phyloP scores from a whole-genome alignment of 2,888 invertebrate genomes.

The Leptopilina myrica region DNA sequence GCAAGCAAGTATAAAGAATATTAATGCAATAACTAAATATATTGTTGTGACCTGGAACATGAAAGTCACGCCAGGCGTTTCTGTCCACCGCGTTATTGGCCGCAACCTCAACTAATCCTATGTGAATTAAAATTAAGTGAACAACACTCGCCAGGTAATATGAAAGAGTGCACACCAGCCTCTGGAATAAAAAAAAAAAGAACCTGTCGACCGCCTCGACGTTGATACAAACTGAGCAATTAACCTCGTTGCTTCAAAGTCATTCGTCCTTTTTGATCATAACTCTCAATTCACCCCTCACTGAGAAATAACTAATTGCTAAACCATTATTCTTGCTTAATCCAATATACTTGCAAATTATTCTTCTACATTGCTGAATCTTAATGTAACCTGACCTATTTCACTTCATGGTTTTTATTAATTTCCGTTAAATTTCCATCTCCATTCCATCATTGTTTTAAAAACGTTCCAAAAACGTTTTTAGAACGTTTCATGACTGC shows the following conservation, averaged over 20 bases:
- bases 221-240: conserved; percentile 51
- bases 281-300: not conserved
- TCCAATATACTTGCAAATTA: conserved; percentile 10
- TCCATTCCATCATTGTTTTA: no score
- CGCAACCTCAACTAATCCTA: conserved; percentile 52
- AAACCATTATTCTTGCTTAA: conserved; percentile 24
- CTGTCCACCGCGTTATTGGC: conserved; percentile 64
- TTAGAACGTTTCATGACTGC: no score
- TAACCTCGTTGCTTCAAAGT: conserved; percentile 53
- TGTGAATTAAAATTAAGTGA: conserved; percentile 45
- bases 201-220: conserved; percentile 19
- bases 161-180: conserved; percentile 17
- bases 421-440: not conserved
- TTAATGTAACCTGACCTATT: not conserved
- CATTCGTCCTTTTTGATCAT: conserved; percentile 42
- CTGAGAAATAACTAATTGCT: conserved; percentile 19
- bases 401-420: not conserved
- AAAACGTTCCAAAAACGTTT: no score
- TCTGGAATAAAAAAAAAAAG: conserved; percentile 21
- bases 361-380: not conserved
- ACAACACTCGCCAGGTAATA: conserved; percentile 45
- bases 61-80: conserved; percentile 71
- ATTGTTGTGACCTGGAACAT: conserved; percentile 73
- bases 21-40: conserved; percentile 73
- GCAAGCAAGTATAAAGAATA: conserved; percentile 55